Conservation (phyloP, 2,113 vertebrate species). For the Notothenia rossii region DNA sequence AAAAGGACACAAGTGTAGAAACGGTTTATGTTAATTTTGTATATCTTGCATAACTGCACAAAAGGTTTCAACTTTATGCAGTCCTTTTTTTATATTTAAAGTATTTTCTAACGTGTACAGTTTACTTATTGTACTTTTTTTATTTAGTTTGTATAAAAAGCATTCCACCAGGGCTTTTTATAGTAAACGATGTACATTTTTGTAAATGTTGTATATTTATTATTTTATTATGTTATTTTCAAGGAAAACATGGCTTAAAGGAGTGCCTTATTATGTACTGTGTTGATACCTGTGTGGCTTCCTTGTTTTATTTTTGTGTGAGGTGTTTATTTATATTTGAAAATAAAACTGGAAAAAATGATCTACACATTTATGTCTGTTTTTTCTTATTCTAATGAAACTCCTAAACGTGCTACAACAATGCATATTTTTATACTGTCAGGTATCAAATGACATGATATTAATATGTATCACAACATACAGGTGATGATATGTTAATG, state of each 20-base stretch:
- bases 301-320: constrained; percentile 65
- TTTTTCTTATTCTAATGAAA: background rate
- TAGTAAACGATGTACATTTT: constrained; percentile 52
- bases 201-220: constrained; percentile 64
- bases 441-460: background rate
- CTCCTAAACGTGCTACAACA: too few species aligned
- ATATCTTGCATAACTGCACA: constrained; percentile 42
- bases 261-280: constrained; percentile 20
- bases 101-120: constrained; percentile 50
- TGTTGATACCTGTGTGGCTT: constrained; percentile 54
- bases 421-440: background rate
- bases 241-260: constrained; percentile 32
- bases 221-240: constrained; percentile 51
- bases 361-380: background rate
- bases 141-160: constrained; percentile 42
- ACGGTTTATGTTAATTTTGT: constrained; percentile 34
- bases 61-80: constrained; percentile 24
- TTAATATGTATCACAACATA: background rate
- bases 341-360: constrained; percentile 61
- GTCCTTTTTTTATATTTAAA: constrained; percentile 51
- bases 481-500: too few species aligned
- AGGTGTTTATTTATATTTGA: constrained; percentile 78
- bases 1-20: constrained; percentile 39
- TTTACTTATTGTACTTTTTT: constrained; percentile 37
- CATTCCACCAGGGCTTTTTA: constrained; percentile 70